phyloP scores from a whole-genome alignment of 2,797 vertebrate species.

The Nothura maculosa region DNA sequence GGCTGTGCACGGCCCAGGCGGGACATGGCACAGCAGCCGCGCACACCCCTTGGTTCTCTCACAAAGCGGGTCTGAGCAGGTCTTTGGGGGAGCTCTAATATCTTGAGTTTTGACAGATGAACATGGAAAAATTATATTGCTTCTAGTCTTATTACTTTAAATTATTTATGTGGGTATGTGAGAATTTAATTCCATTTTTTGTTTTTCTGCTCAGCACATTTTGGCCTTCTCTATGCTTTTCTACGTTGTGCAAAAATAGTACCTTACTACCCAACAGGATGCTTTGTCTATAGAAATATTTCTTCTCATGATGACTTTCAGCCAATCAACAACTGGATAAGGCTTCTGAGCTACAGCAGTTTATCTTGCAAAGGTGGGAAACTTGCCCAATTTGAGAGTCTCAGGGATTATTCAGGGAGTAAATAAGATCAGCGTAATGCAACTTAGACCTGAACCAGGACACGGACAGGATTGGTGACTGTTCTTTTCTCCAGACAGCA shows the following conservation, averaged over 20 bases:
- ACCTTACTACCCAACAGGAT: not conserved
- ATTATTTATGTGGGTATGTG: constrained; percentile 46
- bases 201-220: not conserved
- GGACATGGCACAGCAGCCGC: not conserved
- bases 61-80: constrained; percentile 19
- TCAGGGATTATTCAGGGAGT: not conserved
- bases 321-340: not conserved
- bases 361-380: not conserved
- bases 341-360: not conserved
- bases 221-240: not conserved
- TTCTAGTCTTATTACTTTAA: constrained; percentile 31
- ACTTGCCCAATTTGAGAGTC: not conserved
- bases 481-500: not conserved
- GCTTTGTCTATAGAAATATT: not conserved
- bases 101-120: constrained; percentile 35
- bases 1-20: not conserved
- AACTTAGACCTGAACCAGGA: not conserved
- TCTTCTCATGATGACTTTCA: not conserved
- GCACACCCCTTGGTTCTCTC: not conserved
- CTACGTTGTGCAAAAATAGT: not conserved
- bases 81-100: constrained; percentile 39
- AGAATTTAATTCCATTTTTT: not conserved
- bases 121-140: constrained; percentile 26
- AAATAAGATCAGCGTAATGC: not conserved
- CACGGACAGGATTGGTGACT: not conserved